Evolutionary conservation across 2,113 vertebrate genomes (phyloP), one percentile per base, ranked within the genome.

Genomic region (Nestor notabilis): DNA sequence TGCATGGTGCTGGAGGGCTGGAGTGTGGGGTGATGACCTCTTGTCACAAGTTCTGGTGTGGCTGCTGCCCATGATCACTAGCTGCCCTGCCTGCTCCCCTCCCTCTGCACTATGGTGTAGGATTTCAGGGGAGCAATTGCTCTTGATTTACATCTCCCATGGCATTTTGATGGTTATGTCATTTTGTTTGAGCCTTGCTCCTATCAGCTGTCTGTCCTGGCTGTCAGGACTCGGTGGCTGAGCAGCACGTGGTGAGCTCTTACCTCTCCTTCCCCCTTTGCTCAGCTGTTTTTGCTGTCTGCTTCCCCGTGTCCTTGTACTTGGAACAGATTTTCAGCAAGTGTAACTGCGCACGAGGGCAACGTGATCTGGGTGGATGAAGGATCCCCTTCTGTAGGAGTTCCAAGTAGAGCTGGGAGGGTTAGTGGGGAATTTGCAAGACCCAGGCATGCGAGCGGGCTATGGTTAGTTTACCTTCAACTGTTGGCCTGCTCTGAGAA

Each of bases 111-210:
- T 16, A 20, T 27, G 71, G 97, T 96, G 87, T 98, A 94, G 84
- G 74, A 55, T 97, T 97, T 94, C 96, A 95, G 88, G 92, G 91
- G 82, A 96, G 97, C 94, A 97, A 97, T 97, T 97, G 97, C 93
- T 91, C 90, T 96, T 97, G 97, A 98, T 97, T 95, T 96, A 96
- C 89, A 85, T 95, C 96, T 90, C 96, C 90, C 44, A 1, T 96
- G 97, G 96, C 85, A 90, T 87, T 96, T 96, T 64, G 90, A 64
- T 93, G 93, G 94, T 97, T 97, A 97, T 97, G 97, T 97, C 97
- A 96, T 96, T 95, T 90, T 92, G 94, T 87, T 81, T 96, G 93
- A 95, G 94, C 87, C 93, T 68, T 69, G 71, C 90, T 82, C 89
- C 46, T 60, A 80, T 97, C 97, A 97, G 96, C 96, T 97, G 97